Conservation (phyloP, 2,113 vertebrate genomes). For the Carassius carassius region DNA sequence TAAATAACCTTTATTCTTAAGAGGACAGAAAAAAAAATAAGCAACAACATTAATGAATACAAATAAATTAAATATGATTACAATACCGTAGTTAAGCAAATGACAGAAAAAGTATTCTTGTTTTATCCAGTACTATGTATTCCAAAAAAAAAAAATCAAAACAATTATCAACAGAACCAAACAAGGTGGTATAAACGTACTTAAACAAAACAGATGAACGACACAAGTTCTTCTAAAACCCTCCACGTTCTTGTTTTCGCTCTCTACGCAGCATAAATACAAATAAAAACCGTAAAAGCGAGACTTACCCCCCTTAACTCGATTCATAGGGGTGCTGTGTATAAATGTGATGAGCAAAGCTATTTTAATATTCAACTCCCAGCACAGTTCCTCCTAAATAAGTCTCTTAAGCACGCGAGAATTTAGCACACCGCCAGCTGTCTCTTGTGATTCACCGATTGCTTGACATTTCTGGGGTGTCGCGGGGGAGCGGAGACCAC, state of each 20-base stretch:
- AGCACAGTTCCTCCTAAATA: conserved; percentile 18
- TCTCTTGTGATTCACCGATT: background rate
- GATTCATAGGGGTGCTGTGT: background rate
- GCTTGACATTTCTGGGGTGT: background rate
- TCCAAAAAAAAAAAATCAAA: background rate
- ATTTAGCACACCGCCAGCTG: background rate
- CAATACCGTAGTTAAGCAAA: too few relatives aligned
- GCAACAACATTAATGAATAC: too few relatives aligned
- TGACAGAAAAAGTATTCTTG: too few relatives aligned
- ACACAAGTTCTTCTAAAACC: background rate
- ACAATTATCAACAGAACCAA: background rate
- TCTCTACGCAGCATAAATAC: background rate
- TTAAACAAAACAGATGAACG: conserved; percentile 3
- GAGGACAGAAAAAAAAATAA: too few relatives aligned
- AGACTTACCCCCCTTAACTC: background rate
- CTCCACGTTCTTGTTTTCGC: background rate
- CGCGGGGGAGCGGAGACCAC: background rate
- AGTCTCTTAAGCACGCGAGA: conserved; percentile 18
- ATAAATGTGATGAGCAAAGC: conserved; percentile 36
- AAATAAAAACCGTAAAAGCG: background rate
- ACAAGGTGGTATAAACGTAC: too few relatives aligned
- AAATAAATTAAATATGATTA: too few relatives aligned
- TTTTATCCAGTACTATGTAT: background rate
- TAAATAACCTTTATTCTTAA: too few relatives aligned
- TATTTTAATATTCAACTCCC: conserved; percentile 40